phyloP scores from a whole-genome alignment of 1,140 invertebrate species.

The Brachionus paranguensis region DNA sequence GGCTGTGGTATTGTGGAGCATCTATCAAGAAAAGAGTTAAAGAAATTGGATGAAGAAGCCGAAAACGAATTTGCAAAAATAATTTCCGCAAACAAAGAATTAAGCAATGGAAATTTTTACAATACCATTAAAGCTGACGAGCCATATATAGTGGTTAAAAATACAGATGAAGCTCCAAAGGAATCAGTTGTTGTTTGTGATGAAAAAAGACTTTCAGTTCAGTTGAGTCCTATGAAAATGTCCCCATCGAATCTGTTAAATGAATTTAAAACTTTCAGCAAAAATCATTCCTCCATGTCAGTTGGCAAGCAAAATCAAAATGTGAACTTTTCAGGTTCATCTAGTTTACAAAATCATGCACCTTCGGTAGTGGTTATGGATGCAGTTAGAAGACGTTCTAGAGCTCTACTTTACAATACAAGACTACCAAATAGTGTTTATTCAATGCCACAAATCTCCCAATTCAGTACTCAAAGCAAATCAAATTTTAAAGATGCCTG shows the following conservation, averaged over 20 bases:
- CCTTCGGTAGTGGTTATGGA: conserved; percentile 21
- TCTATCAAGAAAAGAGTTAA: conserved; percentile 66
- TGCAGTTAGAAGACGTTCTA: conserved; percentile 23
- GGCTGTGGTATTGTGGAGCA: conserved; percentile 61
- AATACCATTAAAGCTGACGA: background rate
- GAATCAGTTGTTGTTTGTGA: background rate
- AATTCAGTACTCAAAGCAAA: background rate
- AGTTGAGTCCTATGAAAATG: background rate
- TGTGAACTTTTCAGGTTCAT: background rate
- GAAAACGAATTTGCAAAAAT: conserved; percentile 30
- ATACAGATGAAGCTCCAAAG: background rate
- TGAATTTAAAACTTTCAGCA: background rate
- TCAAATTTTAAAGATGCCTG: background rate
- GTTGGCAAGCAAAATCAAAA: background rate
- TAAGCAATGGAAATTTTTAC: background rate
- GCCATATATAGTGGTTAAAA: background rate
- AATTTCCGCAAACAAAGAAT: background rate
- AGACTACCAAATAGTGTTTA: conserved; percentile 15
- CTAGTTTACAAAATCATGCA: background rate
- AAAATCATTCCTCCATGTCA: background rate
- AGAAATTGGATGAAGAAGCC: conserved; percentile 42
- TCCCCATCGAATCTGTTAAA: background rate
- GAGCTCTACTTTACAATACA: conserved; percentile 19
- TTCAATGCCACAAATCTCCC: conserved; percentile 38
- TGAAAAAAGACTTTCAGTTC: conserved; percentile 19